Percentiles rank a stretch among this genome's conserved stretches.
These are phyloP conservation scores for Phyllopteryx taeniolatus DNA, from an alignment of 2,113 vertebrate species.

Conservation along the genomic window DNA sequence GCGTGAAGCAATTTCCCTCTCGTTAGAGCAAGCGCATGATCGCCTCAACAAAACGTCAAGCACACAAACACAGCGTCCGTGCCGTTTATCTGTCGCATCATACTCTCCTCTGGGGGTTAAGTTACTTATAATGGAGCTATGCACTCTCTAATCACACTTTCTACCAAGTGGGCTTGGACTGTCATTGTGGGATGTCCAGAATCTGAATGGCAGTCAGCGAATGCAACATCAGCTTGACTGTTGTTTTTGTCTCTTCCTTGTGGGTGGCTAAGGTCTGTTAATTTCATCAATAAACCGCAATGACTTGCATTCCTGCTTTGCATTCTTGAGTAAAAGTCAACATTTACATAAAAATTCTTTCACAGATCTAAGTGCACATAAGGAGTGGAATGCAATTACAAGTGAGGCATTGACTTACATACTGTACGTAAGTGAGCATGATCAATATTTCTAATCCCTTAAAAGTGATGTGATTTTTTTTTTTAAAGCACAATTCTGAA, in stretches of 20 bases:
- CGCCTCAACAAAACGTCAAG: conserved; percentile 57
- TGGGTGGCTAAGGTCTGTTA: neutral
- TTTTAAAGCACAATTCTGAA: neutral
- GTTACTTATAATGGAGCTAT: conserved; percentile 54
- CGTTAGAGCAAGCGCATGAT: conserved; percentile 62
- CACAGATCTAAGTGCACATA: neutral
- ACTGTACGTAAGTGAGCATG: neutral
- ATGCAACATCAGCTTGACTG: conserved; percentile 17
- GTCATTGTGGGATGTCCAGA: conserved; percentile 1
- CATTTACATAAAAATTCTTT: neutral
- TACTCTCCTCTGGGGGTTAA: conserved; percentile 42
- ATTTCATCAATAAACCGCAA: neutral
- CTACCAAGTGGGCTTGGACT: conserved; percentile 25
- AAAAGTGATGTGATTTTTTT: neutral
- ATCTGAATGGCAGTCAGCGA: conserved; percentile 21
- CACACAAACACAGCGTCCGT: conserved; percentile 40
- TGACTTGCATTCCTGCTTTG: neutral
- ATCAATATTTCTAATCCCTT: neutral
- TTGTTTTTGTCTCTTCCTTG: neutral
- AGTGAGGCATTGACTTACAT: neutral
- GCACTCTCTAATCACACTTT: conserved; percentile 46
- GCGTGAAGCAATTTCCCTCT: conserved; percentile 64
- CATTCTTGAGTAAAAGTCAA: conserved; percentile 9
- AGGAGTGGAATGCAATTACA: neutral
- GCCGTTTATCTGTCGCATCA: conserved; percentile 59